Evolutionary conservation across 2,113 vertebrate genomes (phyloP).

Genomic region (Pedionomus torquatus): DNA sequence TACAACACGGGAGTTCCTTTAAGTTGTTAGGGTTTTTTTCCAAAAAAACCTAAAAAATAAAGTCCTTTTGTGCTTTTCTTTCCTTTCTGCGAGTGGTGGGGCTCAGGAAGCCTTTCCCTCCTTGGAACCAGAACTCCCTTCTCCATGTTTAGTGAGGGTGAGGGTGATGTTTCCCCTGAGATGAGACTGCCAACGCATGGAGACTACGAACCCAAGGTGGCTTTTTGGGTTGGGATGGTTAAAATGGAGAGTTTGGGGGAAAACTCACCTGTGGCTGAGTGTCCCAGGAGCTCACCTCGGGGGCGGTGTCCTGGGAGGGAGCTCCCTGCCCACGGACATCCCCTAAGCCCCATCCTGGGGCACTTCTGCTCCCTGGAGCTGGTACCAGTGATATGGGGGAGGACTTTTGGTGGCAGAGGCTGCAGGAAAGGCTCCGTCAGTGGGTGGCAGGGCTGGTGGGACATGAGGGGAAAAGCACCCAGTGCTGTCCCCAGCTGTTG

Average conservation of each 20-base stretch:
- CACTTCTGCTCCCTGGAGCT: neutral
- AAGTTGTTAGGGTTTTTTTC: no score
- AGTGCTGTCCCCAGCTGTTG: no score
- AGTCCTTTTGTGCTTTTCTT: neutral
- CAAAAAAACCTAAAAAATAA: neutral
- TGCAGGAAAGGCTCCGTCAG: no score
- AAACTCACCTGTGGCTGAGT: neutral
- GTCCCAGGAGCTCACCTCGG: neutral
- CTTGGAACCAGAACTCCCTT: neutral
- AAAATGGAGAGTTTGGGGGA: neutral
- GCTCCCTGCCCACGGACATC: neutral
- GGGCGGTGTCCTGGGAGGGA: neutral
- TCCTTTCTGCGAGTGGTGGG: accelerated
- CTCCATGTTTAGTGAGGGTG: accelerated
- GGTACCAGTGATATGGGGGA: neutral
- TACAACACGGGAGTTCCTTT: no score
- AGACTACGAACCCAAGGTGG: neutral
- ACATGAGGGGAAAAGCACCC: no score
- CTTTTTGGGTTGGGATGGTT: neutral
- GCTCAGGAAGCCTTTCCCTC: neutral
- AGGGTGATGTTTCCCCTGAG: neutral
- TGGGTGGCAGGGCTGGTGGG: no score
- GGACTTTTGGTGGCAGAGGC: neutral
- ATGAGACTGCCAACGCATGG: accelerated
- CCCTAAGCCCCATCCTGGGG: neutral